Percentiles rank a stretch among this genome's conserved stretches.
Conservation (phyloP, 2,113 vertebrate genomes). For the Macheiramphus alcinus region DNA sequence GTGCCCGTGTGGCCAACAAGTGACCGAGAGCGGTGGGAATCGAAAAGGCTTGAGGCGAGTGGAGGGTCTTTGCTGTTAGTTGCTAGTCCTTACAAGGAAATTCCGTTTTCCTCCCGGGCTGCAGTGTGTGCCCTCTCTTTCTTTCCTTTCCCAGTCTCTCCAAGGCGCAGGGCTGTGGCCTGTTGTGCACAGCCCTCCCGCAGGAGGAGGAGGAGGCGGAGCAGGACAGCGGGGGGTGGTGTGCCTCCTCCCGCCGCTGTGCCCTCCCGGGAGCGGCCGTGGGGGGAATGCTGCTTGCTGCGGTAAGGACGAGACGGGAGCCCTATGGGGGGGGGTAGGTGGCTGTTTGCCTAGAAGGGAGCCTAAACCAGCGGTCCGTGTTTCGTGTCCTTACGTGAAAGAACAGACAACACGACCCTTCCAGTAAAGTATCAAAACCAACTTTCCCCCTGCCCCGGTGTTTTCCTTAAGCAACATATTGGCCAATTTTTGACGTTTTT, state of each 20-base stretch:
- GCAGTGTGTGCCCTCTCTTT: background rate
- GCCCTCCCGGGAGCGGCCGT: no score
- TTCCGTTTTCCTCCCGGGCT: background rate
- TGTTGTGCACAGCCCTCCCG: background rate
- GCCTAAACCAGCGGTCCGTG: fast-evolving
- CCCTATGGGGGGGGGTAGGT: no score
- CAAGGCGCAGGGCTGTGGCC: no score
- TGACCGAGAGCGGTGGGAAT: background rate
- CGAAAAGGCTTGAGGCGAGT: fast-evolving
- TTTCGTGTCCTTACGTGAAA: background rate
- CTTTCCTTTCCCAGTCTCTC: background rate
- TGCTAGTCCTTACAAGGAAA: background rate
- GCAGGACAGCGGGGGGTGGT: background rate
- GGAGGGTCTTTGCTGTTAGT: background rate
- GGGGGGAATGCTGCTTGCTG: background rate
- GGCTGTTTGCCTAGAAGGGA: background rate
- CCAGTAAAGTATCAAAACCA: background rate
- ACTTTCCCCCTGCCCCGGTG: fast-evolving
- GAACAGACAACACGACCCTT: fast-evolving
- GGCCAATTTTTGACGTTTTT: background rate
- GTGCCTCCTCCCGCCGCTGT: fast-evolving
- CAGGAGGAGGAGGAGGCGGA: background rate
- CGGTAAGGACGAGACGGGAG: background rate
- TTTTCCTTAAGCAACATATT: background rate
- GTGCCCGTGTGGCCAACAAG: fast-evolving